Evolutionary conservation across 2,113 vertebrate genomes (phyloP).

Genomic region (Trematomus loennbergii): DNA sequence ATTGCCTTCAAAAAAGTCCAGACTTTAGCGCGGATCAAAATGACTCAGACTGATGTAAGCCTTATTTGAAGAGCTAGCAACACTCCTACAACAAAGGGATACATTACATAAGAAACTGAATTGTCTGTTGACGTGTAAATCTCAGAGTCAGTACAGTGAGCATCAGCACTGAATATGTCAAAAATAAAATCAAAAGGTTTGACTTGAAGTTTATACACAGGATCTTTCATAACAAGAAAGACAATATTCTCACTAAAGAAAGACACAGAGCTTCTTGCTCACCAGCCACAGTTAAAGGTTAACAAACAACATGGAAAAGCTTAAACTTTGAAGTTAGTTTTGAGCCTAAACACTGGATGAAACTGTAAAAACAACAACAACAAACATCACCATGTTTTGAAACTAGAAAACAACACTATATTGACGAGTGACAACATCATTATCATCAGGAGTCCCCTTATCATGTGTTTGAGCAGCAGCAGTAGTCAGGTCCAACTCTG

Average conservation of each 20-base stretch:
- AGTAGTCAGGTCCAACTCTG: conserved; percentile 47
- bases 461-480: conserved; percentile 35
- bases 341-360: neutral
- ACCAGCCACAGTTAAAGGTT: neutral
- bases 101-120: conserved; percentile 22
- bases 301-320: neutral
- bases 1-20: neutral
- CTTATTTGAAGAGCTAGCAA: neutral
- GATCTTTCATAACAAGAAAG: neutral
- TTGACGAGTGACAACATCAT: neutral
- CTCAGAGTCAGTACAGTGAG: neutral
- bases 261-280: neutral
- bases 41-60: conserved; percentile 5
- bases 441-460: neutral
- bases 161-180: neutral
- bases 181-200: neutral
- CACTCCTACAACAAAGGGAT: conserved; percentile 5
- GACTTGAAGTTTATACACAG: neutral
- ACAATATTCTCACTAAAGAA: neutral
- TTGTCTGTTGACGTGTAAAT: conserved; percentile 5
- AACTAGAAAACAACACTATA: neutral
- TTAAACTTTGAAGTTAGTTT: neutral
- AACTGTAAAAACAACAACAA: neutral
- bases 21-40: neutral
- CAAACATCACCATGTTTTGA: neutral